Conservation (phyloP, 2,113 vertebrate genomes). For the Nothocercus nigrocapillus region DNA sequence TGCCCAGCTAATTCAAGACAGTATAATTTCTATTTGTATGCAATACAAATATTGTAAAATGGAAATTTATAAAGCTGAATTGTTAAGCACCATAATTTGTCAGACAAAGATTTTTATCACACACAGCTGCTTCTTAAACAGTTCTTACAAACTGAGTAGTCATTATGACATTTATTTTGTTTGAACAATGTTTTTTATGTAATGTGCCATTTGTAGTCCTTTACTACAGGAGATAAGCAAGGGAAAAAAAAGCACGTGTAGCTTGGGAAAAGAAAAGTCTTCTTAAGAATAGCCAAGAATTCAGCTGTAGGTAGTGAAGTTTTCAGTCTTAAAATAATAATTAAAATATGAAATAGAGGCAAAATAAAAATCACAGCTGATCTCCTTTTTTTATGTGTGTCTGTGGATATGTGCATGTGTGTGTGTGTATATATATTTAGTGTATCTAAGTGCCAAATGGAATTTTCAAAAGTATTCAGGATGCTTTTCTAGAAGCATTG, state of each 20-base stretch:
- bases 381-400: too few species aligned
- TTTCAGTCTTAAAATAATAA: neutral
- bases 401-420: too few species aligned
- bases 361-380: neutral
- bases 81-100: neutral
- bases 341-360: neutral
- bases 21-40: neutral
- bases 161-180: neutral
- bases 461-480: neutral
- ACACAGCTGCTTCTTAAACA: neutral
- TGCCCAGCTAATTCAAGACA: neutral
- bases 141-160: neutral
- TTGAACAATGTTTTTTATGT: neutral
- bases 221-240: neutral
- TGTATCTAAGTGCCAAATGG: neutral
- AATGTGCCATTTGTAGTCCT: neutral
- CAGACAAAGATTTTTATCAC: neutral
- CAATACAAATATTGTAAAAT: conserved; percentile 10
- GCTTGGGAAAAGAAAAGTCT: neutral
- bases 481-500: neutral
- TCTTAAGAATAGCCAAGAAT: neutral
- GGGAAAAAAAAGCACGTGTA: neutral
- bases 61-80: neutral
- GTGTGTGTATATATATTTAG: too few species aligned
- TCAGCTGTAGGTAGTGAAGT: neutral